Evolutionary conservation across 2,797 vertebrate species (phyloP).

Genomic region (Cossypha heuglini): DNA sequence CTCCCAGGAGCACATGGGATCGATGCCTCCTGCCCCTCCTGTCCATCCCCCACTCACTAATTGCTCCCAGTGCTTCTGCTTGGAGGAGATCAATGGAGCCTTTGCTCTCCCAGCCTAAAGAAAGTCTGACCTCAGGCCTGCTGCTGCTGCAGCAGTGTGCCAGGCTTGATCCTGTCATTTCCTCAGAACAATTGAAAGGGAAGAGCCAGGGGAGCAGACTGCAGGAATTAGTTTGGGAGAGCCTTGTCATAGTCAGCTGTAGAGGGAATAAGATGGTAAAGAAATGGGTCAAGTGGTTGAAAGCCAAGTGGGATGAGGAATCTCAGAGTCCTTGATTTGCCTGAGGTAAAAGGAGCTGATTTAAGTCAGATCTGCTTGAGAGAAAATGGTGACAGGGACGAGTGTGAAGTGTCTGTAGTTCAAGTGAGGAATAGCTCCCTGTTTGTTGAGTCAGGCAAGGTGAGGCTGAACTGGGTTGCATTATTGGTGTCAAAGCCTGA

Average conservation of each 20-base stretch:
- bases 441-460: background rate
- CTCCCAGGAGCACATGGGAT: background rate
- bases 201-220: background rate
- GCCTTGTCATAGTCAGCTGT: background rate
- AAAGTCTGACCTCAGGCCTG: background rate
- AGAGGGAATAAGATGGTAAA: constrained; percentile 7
- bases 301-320: constrained; percentile 5
- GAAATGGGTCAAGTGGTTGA: constrained; percentile 35
- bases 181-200: background rate
- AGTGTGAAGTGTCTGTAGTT: background rate
- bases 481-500: background rate
- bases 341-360: constrained; percentile 30
- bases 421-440: background rate
- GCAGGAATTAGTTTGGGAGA: background rate
- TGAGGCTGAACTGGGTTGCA: background rate
- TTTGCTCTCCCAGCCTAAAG: background rate
- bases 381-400: background rate
- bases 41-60: background rate
- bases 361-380: background rate
- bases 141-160: background rate
- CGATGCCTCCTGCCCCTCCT: background rate
- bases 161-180: constrained; percentile 7
- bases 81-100: constrained; percentile 33
- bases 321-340: background rate
- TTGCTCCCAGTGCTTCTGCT: constrained; percentile 54